These are phyloP conservation scores for Centrocercus urophasianus DNA, from an alignment of 2,113 vertebrate species.

Conservation along the genomic window DNA sequence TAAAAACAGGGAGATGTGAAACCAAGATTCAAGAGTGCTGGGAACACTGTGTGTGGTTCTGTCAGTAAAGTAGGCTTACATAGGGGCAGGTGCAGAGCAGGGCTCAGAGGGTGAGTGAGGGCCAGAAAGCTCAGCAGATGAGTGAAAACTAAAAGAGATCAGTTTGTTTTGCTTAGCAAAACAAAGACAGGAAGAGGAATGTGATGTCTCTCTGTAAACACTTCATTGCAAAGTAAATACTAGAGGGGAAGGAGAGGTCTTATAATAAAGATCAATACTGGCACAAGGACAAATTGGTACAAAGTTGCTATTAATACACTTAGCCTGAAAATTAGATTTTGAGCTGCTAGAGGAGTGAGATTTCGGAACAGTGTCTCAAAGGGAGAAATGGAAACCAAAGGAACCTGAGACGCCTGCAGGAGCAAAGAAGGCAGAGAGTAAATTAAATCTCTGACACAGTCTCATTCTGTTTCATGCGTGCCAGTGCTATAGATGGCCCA, in stretches of 20 bases:
- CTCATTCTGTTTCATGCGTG: background rate
- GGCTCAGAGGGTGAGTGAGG: background rate
- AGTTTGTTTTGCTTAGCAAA: background rate
- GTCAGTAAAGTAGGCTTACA: background rate
- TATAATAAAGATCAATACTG: slow-evolving; percentile 34
- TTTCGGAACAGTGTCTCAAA: slow-evolving; percentile 23
- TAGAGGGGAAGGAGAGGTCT: background rate
- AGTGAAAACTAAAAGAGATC: background rate
- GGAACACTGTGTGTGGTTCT: background rate
- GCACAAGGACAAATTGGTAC: slow-evolving; percentile 22
- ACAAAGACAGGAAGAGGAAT: slow-evolving; percentile 3
- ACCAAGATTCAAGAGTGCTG: background rate
- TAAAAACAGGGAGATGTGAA: background rate
- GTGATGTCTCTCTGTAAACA: background rate
- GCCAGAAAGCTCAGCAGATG: background rate
- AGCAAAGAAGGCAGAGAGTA: background rate
- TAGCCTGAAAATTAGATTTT: slow-evolving; percentile 43
- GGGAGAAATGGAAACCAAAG: background rate
- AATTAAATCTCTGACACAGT: background rate
- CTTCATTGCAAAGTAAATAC: slow-evolving; percentile 20
- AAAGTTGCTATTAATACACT: slow-evolving; percentile 56
- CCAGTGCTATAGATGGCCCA: background rate
- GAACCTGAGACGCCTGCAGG: background rate
- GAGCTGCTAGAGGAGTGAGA: background rate
- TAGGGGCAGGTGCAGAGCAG: slow-evolving; percentile 28